Percentiles rank a stretch among this genome's conserved stretches.
These are phyloP conservation scores for Australoheros scitulus DNA, from an alignment of 2,113 vertebrate species.

Conservation along the genomic window DNA sequence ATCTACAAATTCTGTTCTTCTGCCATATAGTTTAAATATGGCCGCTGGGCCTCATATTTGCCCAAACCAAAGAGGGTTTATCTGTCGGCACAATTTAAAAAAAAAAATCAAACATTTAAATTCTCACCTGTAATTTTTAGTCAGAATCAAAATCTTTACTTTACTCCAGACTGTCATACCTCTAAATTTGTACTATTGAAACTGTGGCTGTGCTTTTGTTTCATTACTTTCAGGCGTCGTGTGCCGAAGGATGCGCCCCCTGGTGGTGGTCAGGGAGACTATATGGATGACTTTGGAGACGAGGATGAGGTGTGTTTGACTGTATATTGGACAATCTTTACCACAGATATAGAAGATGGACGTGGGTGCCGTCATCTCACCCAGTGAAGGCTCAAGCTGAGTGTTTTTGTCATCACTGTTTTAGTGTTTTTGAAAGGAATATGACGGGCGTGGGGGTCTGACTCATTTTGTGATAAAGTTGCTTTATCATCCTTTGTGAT, in stretches of 20 bases:
- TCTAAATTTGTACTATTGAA: background rate
- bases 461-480: too few species aligned
- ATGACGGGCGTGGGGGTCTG: too few species aligned
- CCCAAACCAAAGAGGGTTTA: too few species aligned
- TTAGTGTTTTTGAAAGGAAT: too few species aligned
- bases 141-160: background rate
- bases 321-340: background rate
- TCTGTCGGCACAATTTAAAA: too few species aligned
- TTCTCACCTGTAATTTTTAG: background rate
- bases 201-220: background rate
- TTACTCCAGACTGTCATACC: background rate
- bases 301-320: constrained; percentile 84
- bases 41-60: too few species aligned
- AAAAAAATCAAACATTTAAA: background rate
- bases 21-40: too few species aligned
- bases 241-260: constrained; percentile 86
- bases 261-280: constrained; percentile 75
- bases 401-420: background rate
- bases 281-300: constrained; percentile 85
- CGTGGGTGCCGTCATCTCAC: background rate
- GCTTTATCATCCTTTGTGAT: too few species aligned
- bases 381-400: background rate
- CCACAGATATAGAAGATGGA: background rate
- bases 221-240: constrained; percentile 81
- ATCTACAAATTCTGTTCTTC: too few species aligned